Evolutionary conservation across 37 sponge, comb jelly and placozoan species (phyloP).

Genomic region (Halisarca cf. caerulea): DNA sequence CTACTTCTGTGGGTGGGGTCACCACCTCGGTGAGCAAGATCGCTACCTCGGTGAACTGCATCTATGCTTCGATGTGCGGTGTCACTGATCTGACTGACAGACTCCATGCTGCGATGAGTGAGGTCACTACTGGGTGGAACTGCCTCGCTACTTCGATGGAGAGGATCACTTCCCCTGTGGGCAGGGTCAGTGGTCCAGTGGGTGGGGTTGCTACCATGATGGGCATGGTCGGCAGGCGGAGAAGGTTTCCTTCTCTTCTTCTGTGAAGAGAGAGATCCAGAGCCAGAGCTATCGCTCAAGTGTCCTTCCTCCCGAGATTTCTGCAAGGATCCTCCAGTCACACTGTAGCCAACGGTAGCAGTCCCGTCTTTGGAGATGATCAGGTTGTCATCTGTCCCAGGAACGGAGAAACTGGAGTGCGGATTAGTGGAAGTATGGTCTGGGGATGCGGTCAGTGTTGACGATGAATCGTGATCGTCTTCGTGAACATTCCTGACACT

Average conservation of each 20-base stretch:
- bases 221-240: neutral
- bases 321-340: neutral
- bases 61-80: too few relatives aligned
- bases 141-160: neutral
- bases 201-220: neutral
- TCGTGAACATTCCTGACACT: neutral
- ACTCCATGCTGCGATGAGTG: neutral
- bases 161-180: too few relatives aligned
- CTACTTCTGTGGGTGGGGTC: too few relatives aligned
- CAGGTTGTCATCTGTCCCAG: neutral
- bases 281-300: slow-evolving; percentile 85
- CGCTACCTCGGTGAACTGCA: too few relatives aligned
- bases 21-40: neutral
- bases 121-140: neutral
- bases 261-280: slow-evolving; percentile 51
- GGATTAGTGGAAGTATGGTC: neutral
- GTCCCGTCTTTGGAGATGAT: slow-evolving; percentile 7
- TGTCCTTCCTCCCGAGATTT: slow-evolving; percentile 25
- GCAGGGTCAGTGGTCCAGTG: neutral
- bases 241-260: slow-evolving; percentile 17
- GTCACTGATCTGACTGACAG: neutral
- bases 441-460: slow-evolving; percentile 23
- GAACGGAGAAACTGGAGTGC: neutral
- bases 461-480: slow-evolving; percentile 13
- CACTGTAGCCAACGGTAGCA: slow-evolving; percentile 38